Base-by-base conservation (phyloP, 2,797 vertebrate species). In the Protonibea diacanthus region DNA sequence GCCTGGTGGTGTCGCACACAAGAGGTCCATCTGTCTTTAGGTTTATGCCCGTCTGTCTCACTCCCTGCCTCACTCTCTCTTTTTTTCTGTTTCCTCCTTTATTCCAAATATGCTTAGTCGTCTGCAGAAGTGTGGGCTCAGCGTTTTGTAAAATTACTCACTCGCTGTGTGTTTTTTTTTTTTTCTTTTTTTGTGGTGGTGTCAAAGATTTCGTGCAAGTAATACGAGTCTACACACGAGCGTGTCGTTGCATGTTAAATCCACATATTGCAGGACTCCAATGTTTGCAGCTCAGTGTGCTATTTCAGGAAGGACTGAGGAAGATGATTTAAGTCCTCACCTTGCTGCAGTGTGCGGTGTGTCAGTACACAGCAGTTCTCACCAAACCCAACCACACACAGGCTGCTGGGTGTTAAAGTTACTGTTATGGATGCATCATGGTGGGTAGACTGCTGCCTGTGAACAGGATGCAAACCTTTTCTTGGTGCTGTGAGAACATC, bases 121-220 rank as follows among this genome's bases (percentile, higher is more conserved):
- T 59, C 29, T 21, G 2, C 48, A 14, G 52, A 29, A 53, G 63
- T 14, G n/a, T n/a, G 7, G 25, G 17, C 27, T 76, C 55, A 20
- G 29, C 27, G 25, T 74, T 83, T 76, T 38, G 1, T 75, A 23
- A 49, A 71, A 73, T 52, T 10, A 69, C 60, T 64, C 45, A 49
- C 49, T 77, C 23, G 2, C 60, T 29, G 17, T 59, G 63, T 63
- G 48, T 23, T 68, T 44, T 47, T 73, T 59, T n/a, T n/a, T n/a
- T n/a, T n/a, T n/a, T n/a, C n/a, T n/a, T n/a, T n/a, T n/a, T 65
- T 29, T 29, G 29, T 29, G 29, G 38, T 57, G 10, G 44, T 18
- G 2, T 65, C 33, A 23, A 40, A 42, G 40, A 68, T 27, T 67
- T 52, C 70, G 68, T 56, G 51, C 7, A 15, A 29, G 40, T 61